phyloP scores from a whole-genome alignment of 2,113 vertebrate species.

The Ictalurus punctatus region DNA sequence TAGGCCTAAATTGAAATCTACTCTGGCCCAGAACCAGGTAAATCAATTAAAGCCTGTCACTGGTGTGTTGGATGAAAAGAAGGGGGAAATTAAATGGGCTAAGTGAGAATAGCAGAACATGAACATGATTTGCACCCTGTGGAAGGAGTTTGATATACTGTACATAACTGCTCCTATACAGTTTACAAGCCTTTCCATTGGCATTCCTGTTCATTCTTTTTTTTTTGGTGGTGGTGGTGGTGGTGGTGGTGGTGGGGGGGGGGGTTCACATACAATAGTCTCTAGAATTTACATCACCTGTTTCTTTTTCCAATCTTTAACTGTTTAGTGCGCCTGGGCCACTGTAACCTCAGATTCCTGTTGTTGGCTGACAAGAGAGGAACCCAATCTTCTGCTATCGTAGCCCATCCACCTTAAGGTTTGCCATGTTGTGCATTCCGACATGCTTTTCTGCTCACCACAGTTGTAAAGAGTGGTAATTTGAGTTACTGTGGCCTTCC shows the following conservation, averaged over 20 bases:
- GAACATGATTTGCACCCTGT: conserved; percentile 39
- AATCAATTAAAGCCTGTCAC: conserved; percentile 31
- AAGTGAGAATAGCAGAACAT: conserved; percentile 38
- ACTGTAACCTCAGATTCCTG: background rate
- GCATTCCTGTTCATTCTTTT: background rate
- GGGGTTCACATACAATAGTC: background rate
- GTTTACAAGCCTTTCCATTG: conserved; percentile 20
- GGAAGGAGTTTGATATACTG: conserved; percentile 22
- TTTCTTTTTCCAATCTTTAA: background rate
- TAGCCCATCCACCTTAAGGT: background rate
- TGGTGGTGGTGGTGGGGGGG: no score
- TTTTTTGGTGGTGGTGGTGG: no score
- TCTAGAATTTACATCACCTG: background rate
- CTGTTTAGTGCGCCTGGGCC: background rate
- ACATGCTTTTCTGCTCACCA: background rate
- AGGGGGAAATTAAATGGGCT: conserved; percentile 1
- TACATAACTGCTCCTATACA: conserved; percentile 31
- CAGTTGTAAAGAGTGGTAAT: background rate
- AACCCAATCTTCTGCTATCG: background rate
- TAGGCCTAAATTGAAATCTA: conserved; percentile 37
- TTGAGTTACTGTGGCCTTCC: no score
- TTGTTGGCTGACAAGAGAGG: background rate
- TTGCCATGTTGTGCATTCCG: background rate
- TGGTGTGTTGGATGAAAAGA: conserved; percentile 6
- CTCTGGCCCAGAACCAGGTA: conserved; percentile 25